These are phyloP conservation scores for Graptemys geographica DNA, from an alignment of 2,797 vertebrate genomes.

Conservation along the genomic window DNA sequence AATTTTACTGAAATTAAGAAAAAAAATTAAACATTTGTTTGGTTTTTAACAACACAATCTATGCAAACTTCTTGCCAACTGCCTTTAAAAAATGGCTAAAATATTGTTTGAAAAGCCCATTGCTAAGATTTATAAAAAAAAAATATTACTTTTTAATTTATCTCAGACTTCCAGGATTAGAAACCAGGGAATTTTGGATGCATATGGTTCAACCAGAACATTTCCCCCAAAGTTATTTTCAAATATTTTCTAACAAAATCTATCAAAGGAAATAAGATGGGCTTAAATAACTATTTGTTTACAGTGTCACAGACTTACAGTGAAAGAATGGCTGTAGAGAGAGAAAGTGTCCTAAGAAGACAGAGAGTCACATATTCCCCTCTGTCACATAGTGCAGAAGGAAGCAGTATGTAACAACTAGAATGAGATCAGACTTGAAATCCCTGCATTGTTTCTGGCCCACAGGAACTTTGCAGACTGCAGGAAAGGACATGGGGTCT, in stretches of 20 bases:
- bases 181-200: neutral
- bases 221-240: neutral
- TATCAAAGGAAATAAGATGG: neutral
- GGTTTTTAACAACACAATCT: neutral
- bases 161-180: neutral
- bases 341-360: no score
- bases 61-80: neutral
- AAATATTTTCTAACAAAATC: neutral
- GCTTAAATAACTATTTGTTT: neutral
- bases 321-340: neutral
- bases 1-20: neutral
- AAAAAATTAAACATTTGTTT: fast-evolving
- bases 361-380: neutral
- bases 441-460: neutral
- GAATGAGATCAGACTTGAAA: neutral
- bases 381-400: neutral
- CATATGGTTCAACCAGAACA: neutral
- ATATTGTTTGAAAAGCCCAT: neutral
- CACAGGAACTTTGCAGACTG: neutral
- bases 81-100: neutral
- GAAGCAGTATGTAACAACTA: no score
- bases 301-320: neutral
- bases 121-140: neutral
- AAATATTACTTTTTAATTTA: neutral
- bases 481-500: neutral